A percentile compares a stretch with the other conserved stretches of the same genome.
phyloP scores from a whole-genome alignment of 2,113 vertebrate species.

The Oreochromis spilurus region DNA sequence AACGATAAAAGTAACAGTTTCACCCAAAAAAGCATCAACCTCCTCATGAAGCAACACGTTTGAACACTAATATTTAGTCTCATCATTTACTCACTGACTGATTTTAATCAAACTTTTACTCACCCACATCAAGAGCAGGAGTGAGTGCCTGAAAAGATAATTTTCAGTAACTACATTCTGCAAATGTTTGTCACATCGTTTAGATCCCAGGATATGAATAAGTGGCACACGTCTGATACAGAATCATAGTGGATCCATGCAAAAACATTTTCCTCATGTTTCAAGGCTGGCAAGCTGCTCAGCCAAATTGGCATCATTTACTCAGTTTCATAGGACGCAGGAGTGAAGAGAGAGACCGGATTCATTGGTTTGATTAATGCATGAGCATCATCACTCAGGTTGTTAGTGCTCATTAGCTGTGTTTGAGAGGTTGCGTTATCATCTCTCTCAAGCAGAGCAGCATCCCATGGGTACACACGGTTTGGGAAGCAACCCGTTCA shows the following conservation, averaged over 20 bases:
- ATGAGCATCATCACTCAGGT: constrained; percentile 25
- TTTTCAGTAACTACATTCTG: not conserved
- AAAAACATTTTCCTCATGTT: not conserved
- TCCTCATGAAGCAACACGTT: not conserved
- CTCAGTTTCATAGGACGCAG: not conserved
- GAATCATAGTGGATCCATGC: not conserved
- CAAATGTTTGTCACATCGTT: not conserved
- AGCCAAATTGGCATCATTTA: not conserved
- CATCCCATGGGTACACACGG: constrained; percentile 29
- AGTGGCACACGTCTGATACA: not conserved
- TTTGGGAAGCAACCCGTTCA: constrained; percentile 26
- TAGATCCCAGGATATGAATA: not conserved
- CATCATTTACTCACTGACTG: not conserved
- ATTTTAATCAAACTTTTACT: not conserved
- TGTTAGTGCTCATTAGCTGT: constrained; percentile 41
- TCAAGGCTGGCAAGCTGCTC: not conserved
- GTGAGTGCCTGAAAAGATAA: not conserved
- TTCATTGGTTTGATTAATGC: constrained; percentile 17
- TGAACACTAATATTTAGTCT: not conserved
- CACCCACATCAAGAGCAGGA: not conserved
- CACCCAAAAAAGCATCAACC: not conserved
- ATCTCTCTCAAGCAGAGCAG: not conserved
- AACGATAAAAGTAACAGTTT: not conserved
- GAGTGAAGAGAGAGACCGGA: not conserved
- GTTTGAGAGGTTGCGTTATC: constrained; percentile 33